Base-by-base conservation (phyloP, 2,113 vertebrate species). In the Vidua macroura region DNA sequence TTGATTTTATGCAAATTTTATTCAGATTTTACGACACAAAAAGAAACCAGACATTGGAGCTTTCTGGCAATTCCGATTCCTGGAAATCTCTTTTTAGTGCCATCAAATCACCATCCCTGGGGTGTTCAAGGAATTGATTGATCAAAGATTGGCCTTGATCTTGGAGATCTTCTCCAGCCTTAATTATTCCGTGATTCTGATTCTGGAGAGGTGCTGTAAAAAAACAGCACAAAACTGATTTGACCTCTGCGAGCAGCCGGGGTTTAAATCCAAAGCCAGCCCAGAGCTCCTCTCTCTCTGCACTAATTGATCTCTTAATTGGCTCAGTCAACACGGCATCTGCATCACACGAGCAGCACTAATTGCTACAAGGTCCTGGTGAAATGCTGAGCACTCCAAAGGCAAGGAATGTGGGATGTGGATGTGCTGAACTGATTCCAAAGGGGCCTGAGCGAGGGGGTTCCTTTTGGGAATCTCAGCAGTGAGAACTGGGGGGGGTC, bases 281-380 rank as follows among this genome's bases (percentile, higher is more conserved):
- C 80, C 94, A 87, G 96, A 83, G 91, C 84, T 76, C 91, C 69
- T 88, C 96, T 90, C 96, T 97, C 92, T 44, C 79, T 96, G 96
- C 82, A 55, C 96, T 98, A 97, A 98, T 98, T 98, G 98, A 98
- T 98, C 97, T 98, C 97, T 98, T 98, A 98, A 98, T 98, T 98
- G 98, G 96, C 96, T 97, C 97, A 97, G 97, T 96, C 97, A 98
- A 98, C 98, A 98, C 96, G 95, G 84, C 27, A 80, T 74, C 97
- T 95, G 93, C 96, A 90, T 94, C 95, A 83, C 95, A 96, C 94
- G 76, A 90, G 95, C 96, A 73, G 92, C 88, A 25, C 96, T 98
- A 98, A 98, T 98, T 98, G 97, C 97, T 98, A 97, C 97, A 97
- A 97, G 97, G 76, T 83, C 35, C 79, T 59, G 74, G 67, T 88